A percentile compares a stretch with the other conserved stretches of the same genome.
Conservation (phyloP, 2,797 vertebrate species). For the Pseudopleuronectes americanus region DNA sequence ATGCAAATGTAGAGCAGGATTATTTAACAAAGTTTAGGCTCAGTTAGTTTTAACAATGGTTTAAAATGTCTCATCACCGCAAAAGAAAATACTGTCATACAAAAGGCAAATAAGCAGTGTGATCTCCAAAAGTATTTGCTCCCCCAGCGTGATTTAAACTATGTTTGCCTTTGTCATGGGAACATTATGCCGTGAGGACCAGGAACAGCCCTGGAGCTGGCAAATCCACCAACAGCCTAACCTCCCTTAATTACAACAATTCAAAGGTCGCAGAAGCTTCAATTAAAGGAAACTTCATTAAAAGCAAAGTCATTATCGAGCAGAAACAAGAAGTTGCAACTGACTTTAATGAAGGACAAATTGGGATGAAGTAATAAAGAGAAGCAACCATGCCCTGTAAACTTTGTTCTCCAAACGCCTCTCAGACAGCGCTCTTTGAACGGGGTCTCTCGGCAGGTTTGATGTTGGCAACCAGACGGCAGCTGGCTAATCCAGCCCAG, state of each 20-base stretch:
- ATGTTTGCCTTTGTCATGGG: conserved; percentile 49
- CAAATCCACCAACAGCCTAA: conserved; percentile 40
- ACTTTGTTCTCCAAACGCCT: conserved; percentile 58
- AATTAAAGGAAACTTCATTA: conserved; percentile 61
- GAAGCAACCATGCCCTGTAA: conserved; percentile 24
- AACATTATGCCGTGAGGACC: conserved; percentile 30
- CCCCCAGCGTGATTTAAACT: conserved; percentile 37
- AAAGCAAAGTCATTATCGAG: conserved; percentile 62
- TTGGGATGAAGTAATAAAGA: conserved; percentile 55
- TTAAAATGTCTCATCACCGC: conserved; percentile 62
- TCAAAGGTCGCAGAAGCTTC: conserved; percentile 51
- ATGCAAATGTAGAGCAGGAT: conserved; percentile 40
- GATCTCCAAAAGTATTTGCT: conserved; percentile 53
- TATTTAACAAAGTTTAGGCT: conserved; percentile 57
- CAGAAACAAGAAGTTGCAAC: conserved; percentile 52
- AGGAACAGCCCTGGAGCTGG: conserved; percentile 16
- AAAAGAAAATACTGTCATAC: conserved; percentile 61
- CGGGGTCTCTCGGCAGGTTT: conserved; percentile 54
- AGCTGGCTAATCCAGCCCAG: conserved; percentile 70
- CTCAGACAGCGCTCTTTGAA: conserved; percentile 56
- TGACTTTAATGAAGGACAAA: conserved; percentile 63
- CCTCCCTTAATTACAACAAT: conserved; percentile 51
- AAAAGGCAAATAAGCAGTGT: conserved; percentile 62
- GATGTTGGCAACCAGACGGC: conserved; percentile 65
- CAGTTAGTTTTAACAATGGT: conserved; percentile 65